These are phyloP conservation scores for Scaptomyza montana DNA, from an alignment of 1,140 invertebrate species.

Conservation along the genomic window DNA sequence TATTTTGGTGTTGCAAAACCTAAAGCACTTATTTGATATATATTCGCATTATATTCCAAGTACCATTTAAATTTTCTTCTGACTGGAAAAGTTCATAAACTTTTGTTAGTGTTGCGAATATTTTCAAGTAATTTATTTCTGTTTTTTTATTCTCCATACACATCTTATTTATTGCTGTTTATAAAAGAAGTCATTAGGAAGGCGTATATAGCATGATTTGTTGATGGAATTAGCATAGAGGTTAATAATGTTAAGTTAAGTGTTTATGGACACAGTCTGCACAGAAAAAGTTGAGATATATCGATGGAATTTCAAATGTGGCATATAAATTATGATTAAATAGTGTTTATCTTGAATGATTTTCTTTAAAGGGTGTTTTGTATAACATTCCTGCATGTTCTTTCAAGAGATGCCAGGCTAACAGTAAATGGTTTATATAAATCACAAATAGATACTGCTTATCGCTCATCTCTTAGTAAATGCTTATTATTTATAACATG, in stretches of 20 bases:
- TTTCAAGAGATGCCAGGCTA: background rate
- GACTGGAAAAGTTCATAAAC: constrained; percentile 23
- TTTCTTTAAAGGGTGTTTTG: too few species aligned
- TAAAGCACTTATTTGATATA: background rate
- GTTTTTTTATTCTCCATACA: background rate
- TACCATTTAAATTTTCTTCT: background rate
- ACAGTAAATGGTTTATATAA: background rate
- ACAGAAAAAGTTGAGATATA: background rate
- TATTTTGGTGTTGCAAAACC: background rate
- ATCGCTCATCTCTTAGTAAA: constrained; percentile 4
- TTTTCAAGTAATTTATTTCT: constrained; percentile 6
- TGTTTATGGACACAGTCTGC: constrained; percentile 16
- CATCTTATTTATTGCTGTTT: constrained; percentile 45
- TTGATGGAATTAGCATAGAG: constrained; percentile 20
- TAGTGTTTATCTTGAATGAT: constrained; percentile 19
- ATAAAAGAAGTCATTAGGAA: constrained; percentile 18
- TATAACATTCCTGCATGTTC: background rate
- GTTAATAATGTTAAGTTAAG: constrained; percentile 4
- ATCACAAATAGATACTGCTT: constrained; percentile 11
- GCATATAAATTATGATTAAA: constrained; percentile 21
- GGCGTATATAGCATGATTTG: constrained; percentile 14
- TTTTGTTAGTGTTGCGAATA: constrained; percentile 26
- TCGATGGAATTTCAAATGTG: background rate
- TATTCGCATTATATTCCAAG: constrained; percentile 3
- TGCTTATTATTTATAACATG: background rate